Conservation (phyloP, 2,113 vertebrate genomes). For the Pungitius pungitius region DNA sequence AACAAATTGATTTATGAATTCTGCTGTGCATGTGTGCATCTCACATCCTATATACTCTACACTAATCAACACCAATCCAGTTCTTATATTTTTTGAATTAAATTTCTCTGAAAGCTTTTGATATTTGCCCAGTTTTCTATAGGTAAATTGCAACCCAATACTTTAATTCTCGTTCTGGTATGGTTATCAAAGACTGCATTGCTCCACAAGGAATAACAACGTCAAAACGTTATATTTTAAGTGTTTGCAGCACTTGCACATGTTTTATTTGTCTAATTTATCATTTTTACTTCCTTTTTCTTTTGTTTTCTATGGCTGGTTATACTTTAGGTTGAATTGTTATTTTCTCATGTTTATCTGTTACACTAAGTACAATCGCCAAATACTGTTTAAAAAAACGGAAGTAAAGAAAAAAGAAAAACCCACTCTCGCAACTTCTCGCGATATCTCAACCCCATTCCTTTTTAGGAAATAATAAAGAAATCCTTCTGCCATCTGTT, state of each 20-base stretch:
- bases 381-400: not conserved
- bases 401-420: not conserved
- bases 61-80: not conserved
- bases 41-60: not conserved
- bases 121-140: not conserved
- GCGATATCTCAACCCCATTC: slow-evolving; percentile 39
- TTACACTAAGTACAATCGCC: not conserved
- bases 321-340: not conserved
- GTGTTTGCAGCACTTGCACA: too few species aligned
- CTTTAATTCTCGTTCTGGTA: not conserved
- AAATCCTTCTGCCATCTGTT: not conserved
- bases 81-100: not conserved
- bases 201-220: too few species aligned
- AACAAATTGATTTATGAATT: not conserved
- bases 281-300: not conserved
- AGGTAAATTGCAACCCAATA: not conserved
- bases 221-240: too few species aligned
- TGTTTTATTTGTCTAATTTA: too few species aligned
- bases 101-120: not conserved
- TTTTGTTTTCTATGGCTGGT: not conserved
- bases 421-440: slow-evolving; percentile 9
- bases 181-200: not conserved
- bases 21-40: too few species aligned
- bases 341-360: not conserved
- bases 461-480: slow-evolving; percentile 26